Conservation (phyloP, 2,113 vertebrate species). For the Saguinus imperator region DNA sequence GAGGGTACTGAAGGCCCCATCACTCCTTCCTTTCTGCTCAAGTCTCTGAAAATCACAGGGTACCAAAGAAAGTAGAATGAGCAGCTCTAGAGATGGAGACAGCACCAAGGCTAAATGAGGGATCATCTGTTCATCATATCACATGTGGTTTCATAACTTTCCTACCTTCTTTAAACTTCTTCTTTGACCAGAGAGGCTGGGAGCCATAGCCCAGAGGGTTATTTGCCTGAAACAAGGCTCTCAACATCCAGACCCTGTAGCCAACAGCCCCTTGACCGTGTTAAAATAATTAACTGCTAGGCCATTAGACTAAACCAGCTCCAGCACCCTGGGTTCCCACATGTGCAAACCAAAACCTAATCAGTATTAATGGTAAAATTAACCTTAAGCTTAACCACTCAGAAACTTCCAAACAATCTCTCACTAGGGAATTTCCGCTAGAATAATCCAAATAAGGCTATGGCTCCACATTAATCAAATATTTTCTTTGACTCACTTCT, state of each 20-base stretch:
- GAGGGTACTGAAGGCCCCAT: not conserved
- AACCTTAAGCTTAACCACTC: not conserved
- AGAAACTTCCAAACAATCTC: not conserved
- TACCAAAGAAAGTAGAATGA: not conserved
- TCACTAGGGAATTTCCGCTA: not conserved
- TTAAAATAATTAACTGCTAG: not conserved
- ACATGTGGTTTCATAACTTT: fast-evolving
- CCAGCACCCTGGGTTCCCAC: not conserved
- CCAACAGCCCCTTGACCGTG: not conserved
- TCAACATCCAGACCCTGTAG: not conserved
- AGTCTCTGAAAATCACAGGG: not conserved
- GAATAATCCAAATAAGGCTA: not conserved
- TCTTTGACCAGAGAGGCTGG: not conserved
- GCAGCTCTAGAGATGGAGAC: not conserved
- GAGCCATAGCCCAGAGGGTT: fast-evolving
- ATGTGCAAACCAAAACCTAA: not conserved
- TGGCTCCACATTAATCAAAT: not conserved
- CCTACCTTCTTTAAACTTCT: not conserved
- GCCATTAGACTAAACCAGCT: not conserved
- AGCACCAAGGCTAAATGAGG: not conserved
- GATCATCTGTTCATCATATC: not conserved
- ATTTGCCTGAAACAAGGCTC: not conserved
- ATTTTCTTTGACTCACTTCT: not conserved
- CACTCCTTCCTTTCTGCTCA: fast-evolving
- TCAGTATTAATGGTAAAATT: not conserved